These are phyloP conservation scores for Sebastes nivosus DNA, from an alignment of 2,797 vertebrate genomes.

Conservation along the genomic window DNA sequence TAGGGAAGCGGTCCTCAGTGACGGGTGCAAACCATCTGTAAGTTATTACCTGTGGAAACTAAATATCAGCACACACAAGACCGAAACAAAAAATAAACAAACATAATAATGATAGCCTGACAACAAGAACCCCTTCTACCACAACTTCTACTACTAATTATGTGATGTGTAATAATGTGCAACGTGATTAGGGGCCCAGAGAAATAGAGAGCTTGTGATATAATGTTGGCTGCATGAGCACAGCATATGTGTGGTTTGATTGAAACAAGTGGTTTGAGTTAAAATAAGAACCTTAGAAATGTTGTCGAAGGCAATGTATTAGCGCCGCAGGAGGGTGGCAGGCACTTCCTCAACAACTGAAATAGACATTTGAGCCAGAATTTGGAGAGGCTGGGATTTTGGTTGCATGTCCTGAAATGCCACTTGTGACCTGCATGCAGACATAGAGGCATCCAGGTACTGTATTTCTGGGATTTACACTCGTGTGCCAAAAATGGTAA, in stretches of 20 bases:
- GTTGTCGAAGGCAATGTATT: constrained; percentile 14
- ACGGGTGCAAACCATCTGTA: constrained; percentile 32
- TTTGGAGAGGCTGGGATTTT: not conserved
- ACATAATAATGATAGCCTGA: not conserved
- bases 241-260: constrained; percentile 11
- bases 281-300: constrained; percentile 21
- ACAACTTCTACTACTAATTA: not conserved
- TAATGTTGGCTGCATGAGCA: constrained; percentile 13
- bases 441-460: not conserved
- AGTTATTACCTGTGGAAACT: constrained; percentile 41
- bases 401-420: not conserved
- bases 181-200: not conserved
- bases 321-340: not conserved
- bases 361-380: constrained; percentile 14
- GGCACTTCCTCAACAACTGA: constrained; percentile 16
- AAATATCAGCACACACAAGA: constrained; percentile 21
- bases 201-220: constrained; percentile 7
- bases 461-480: constrained; percentile 5
- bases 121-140: constrained; percentile 1
- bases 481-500: not conserved
- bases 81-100: constrained; percentile 23
- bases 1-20: constrained; percentile 5
- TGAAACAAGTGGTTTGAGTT: constrained; percentile 32
- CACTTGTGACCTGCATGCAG: constrained; percentile 13
- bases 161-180: constrained; percentile 22